phyloP scores from a whole-genome alignment of 2,113 vertebrate genomes.

The Columbina picui region DNA sequence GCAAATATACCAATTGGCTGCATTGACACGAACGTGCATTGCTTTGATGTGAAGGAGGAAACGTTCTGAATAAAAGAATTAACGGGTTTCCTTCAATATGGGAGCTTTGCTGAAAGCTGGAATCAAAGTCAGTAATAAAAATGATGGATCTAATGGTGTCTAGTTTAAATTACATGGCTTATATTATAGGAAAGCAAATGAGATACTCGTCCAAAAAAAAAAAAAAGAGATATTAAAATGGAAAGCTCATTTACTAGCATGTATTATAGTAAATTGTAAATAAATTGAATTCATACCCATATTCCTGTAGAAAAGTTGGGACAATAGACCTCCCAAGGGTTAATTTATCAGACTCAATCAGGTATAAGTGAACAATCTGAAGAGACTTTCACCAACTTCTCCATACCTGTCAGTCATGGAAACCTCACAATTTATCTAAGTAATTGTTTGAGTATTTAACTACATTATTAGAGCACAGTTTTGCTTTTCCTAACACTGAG shows the following conservation, averaged over 20 bases:
- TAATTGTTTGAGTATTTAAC: background rate
- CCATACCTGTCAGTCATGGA: background rate
- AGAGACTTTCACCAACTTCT: background rate
- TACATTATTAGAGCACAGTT: background rate
- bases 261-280: background rate
- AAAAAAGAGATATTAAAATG: background rate
- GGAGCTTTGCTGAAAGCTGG: background rate
- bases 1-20: background rate
- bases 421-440: background rate
- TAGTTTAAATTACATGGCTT: background rate
- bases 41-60: constrained; percentile 19
- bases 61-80: background rate
- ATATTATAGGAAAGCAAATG: background rate
- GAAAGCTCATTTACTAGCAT: background rate
- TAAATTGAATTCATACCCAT: background rate
- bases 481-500: background rate
- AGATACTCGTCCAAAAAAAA: background rate
- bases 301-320: background rate
- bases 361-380: background rate
- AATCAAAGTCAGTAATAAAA: background rate
- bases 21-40: background rate
- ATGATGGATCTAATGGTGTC: background rate
- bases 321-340: background rate
- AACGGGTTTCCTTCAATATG: background rate
- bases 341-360: background rate